Evolutionary conservation across 2,113 vertebrate species (phyloP).

Genomic region (Cettia cetti): DNA sequence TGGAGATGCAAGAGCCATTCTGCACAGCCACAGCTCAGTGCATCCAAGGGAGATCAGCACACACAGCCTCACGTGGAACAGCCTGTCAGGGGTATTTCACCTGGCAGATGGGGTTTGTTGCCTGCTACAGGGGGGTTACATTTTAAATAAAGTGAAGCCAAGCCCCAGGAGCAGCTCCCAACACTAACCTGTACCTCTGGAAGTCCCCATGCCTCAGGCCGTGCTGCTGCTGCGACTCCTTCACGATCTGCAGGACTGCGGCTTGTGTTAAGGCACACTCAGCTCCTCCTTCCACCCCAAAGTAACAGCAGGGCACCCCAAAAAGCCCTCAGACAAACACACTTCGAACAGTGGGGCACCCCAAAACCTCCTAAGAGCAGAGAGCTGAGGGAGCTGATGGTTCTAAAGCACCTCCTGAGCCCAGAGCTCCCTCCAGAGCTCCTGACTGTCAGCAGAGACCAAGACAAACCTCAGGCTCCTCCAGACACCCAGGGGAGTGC

Average conservation of each 20-base stretch:
- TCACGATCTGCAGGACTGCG: constrained; percentile 94
- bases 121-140: neutral
- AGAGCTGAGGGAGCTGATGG: neutral
- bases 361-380: neutral
- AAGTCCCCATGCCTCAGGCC: constrained; percentile 95
- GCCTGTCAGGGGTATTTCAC: too few relatives aligned
- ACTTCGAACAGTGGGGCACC: neutral
- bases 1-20: neutral
- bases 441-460: neutral
- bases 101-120: neutral
- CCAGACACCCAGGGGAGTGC: fast-evolving
- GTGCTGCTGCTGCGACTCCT: constrained; percentile 98
- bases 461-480: neutral
- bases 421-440: neutral
- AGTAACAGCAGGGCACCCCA: neutral
- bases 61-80: fast-evolving
- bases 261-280: constrained; percentile 72
- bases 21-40: neutral
- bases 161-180: neutral
- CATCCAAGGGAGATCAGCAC: neutral
- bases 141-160: neutral
- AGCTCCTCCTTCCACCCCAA: too few relatives aligned
- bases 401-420: neutral
- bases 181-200: constrained; percentile 93
- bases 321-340: fast-evolving